Conservation (phyloP, 2,888 invertebrate species). For the Tanaodytes sp. region DNA sequence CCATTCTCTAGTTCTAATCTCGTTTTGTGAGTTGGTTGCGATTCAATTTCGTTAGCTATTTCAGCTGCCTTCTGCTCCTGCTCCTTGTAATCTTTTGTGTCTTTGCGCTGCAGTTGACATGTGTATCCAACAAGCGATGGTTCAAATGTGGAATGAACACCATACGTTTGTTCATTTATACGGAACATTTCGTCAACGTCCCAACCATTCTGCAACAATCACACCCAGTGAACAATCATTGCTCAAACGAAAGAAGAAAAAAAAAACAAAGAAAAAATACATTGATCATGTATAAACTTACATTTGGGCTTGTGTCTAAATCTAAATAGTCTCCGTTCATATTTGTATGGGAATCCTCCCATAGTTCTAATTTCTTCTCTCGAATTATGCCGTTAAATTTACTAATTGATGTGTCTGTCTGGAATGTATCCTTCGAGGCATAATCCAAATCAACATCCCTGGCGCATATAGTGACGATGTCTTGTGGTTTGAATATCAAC, state of each 20-base stretch:
- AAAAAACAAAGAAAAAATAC: too few species aligned
- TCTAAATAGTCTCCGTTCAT: slow-evolving; percentile 79
- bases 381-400: slow-evolving; percentile 84
- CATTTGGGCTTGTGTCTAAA: slow-evolving; percentile 79
- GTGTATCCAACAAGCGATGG: slow-evolving; percentile 94
- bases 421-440: slow-evolving; percentile 89
- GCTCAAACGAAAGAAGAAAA: background rate
- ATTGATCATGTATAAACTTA: too few species aligned
- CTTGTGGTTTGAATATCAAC: slow-evolving; percentile 87
- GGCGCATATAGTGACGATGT: slow-evolving; percentile 87
- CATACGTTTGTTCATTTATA: slow-evolving; percentile 92
- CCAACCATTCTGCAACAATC: slow-evolving; percentile 85
- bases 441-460: slow-evolving; percentile 91
- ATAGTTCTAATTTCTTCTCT: slow-evolving; percentile 90
- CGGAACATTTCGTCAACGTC: slow-evolving; percentile 97
- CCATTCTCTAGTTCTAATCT: slow-evolving; percentile 92
- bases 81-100: slow-evolving; percentile 89
- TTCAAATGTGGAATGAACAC: slow-evolving; percentile 93
- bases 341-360: slow-evolving; percentile 82
- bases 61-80: slow-evolving; percentile 90
- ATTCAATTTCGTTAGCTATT: slow-evolving; percentile 95
- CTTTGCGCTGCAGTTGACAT: slow-evolving; percentile 86
- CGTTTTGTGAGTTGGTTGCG: slow-evolving; percentile 85
- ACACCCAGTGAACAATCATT: background rate
- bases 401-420: slow-evolving; percentile 91